Percentiles rank a stretch among this genome's conserved stretches.
phyloP scores from a whole-genome alignment of 2,113 vertebrate genomes.

The Phalacrocorax pelagicus region DNA sequence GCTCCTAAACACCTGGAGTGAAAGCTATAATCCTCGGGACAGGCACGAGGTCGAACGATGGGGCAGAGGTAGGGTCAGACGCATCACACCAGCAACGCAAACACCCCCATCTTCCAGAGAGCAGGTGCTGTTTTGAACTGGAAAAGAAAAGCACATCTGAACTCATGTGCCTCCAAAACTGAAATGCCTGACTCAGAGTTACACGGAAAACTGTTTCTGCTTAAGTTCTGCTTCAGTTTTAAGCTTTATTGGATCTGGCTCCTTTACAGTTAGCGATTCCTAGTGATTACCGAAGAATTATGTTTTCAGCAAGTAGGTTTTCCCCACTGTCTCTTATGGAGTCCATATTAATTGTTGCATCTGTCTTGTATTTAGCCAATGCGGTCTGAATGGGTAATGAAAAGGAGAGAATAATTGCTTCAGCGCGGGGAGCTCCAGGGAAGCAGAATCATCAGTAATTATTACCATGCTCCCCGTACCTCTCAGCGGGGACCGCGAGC shows the following conservation, averaged over 20 bases:
- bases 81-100: background rate
- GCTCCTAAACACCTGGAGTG: background rate
- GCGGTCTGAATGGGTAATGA: background rate
- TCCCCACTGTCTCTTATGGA: background rate
- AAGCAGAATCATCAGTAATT: background rate
- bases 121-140: background rate
- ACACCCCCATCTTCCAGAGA: background rate
- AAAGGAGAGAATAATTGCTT: background rate
- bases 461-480: background rate
- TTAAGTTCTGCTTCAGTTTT: background rate
- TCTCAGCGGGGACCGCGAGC: fast-evolving
- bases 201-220: background rate
- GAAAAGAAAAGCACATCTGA: background rate
- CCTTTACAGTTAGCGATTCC: background rate
- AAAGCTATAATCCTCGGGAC: background rate
- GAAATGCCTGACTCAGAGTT: background rate
- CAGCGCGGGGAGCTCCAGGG: background rate
- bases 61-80: background rate
- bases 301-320: conserved; percentile 20
- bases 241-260: background rate
- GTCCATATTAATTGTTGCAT: background rate
- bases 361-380: background rate
- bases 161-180: background rate
- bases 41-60: background rate
- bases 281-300: background rate